phyloP scores from a whole-genome alignment of 1,140 invertebrate genomes.

The Sycophila sp. region DNA sequence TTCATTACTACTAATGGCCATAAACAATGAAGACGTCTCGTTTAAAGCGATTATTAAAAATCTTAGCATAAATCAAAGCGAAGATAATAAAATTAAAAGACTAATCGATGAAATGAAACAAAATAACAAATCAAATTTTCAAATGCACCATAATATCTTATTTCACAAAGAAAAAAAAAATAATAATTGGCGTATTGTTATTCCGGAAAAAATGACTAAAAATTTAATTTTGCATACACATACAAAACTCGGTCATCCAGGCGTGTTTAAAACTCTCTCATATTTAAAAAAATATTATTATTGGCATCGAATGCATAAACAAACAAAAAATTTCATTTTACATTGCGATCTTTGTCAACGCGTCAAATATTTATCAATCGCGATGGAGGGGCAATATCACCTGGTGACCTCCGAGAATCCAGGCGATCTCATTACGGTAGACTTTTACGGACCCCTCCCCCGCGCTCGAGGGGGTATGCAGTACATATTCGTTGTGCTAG shows the following conservation, averaged over 20 bases:
- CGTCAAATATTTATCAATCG: neutral
- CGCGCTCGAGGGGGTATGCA: no score
- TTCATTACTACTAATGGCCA: neutral
- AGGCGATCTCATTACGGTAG: slow-evolving; percentile 10
- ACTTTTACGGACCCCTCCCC: slow-evolving; percentile 30
- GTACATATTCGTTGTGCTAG: no score
- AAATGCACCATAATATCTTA: neutral
- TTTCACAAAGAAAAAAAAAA: neutral
- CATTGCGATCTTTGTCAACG: slow-evolving; percentile 2
- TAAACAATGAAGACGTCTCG: neutral
- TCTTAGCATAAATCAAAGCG: neutral
- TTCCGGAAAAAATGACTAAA: neutral
- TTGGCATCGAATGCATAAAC: neutral
- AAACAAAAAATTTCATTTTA: neutral
- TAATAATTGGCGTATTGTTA: neutral
- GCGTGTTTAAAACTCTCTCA: neutral
- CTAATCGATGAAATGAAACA: neutral
- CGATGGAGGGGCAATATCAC: slow-evolving; percentile 2
- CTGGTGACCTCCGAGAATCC: neutral
- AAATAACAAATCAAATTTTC: neutral
- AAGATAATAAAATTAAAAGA: neutral
- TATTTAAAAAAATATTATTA: neutral
- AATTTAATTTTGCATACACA: neutral
- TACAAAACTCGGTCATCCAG: neutral
- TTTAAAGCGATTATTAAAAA: neutral